A percentile compares a stretch with the other conserved stretches of the same genome.
phyloP scores from a whole-genome alignment of 2,113 vertebrate genomes.

The Phyllostomus hastatus region DNA sequence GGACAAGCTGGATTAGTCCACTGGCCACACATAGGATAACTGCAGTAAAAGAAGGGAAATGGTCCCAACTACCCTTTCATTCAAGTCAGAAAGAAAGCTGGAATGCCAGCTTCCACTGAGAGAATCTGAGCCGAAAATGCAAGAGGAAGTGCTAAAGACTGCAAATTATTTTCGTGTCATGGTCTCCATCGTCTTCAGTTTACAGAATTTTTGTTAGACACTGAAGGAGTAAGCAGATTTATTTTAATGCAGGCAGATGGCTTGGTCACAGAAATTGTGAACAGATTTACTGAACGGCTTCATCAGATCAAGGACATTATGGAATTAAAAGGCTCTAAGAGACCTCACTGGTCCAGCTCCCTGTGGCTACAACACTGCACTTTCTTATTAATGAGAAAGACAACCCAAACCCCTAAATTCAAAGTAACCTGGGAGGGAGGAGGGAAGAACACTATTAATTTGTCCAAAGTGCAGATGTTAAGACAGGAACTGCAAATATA shows the following conservation, averaged over 20 bases:
- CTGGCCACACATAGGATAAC: not conserved
- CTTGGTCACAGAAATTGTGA: constrained; percentile 62
- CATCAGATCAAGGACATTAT: constrained; percentile 73
- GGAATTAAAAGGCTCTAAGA: constrained; percentile 67
- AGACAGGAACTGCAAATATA: not conserved
- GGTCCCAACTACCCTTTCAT: not conserved
- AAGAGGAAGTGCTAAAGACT: constrained; percentile 52
- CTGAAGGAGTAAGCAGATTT: constrained; percentile 70
- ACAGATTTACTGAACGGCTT: constrained; percentile 68
- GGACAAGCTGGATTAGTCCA: not conserved
- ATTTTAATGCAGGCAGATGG: constrained; percentile 76
- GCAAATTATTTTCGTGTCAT: constrained; percentile 64
- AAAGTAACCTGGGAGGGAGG: not conserved
- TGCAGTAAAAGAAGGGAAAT: not conserved
- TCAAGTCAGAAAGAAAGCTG: not conserved
- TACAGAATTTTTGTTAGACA: constrained; percentile 60
- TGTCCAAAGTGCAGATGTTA: not conserved
- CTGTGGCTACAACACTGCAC: not conserved
- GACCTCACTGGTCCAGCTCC: constrained; percentile 30
- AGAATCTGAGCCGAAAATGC: not conserved
- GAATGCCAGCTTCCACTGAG: not conserved
- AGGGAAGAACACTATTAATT: not conserved
- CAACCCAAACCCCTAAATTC: not conserved
- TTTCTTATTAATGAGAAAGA: constrained; percentile 45
- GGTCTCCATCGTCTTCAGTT: constrained; percentile 57